Evolutionary conservation across 2,113 vertebrate species (phyloP), one percentile per base, ranked within the genome.

Genomic region (Antigone vipio): DNA sequence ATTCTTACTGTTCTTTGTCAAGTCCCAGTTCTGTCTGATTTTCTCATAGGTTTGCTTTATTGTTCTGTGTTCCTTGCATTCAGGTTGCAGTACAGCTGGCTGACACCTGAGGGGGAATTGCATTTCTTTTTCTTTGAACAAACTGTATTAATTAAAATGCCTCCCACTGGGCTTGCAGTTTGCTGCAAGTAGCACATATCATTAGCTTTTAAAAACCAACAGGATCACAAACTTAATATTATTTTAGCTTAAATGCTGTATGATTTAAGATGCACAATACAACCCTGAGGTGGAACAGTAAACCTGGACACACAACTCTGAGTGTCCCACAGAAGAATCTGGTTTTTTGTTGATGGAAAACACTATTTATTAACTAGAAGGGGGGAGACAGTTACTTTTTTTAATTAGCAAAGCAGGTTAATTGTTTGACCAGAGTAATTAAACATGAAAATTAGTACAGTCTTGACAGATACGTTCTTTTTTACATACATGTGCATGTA

Each of bases 141-240:
- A 98, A 97, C 94, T 92, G 38, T 92, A 94, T 96, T 98, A 98
- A 98, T 98, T 98, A 98, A 98, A 97, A 96, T 95, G 77, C 83
- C 86, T 97, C 96, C 97, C 93, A 79, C 96, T 44, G 79, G 95
- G 97, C 63, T 95, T 95, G 82, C 96, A 87, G 80, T 93, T 97
- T 82, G 84, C 94, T 96, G 66, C 92, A 95, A 97, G 94, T 96
- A 96, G 96, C 95, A 91, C 86, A 82, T 97, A 97, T 97, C 96
- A 96, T 96, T 98, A 96, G 77, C 94, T 98, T 98, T 89, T 97
- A 95, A 97, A 97, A 98, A 97, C 76, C 27, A 72, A 89, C 92
- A 96, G 58, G 69, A 79, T 95, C 89, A 86, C 97, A 97, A 97
- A 96, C 66, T 92, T 90, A 60, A n/a, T 94, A 95, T 94, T 96